Percentiles rank a stretch among this genome's conserved stretches.
These are phyloP conservation scores for Uloborus plumipes DNA, from an alignment of 2,888 invertebrate species.

Conservation along the genomic window DNA sequence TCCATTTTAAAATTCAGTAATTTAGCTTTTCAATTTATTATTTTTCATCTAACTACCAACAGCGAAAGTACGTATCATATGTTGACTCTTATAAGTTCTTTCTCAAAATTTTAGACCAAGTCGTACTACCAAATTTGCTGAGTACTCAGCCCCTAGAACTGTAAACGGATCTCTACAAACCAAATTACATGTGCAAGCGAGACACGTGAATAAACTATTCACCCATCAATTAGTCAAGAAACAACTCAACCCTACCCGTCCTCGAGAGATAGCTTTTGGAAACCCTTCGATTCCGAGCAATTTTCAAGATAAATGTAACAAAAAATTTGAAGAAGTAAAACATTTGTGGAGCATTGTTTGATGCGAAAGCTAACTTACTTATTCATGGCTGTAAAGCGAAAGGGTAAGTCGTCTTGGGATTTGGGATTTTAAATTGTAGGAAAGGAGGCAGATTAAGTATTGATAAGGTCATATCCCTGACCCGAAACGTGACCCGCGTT, in stretches of 20 bases:
- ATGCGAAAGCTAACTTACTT: conserved; percentile 1
- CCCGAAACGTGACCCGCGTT: conserved; percentile 46
- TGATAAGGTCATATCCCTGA: conserved; percentile 32
- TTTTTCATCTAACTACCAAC: too few species aligned
- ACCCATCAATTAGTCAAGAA: conserved; percentile 22
- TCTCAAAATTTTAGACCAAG: too few species aligned
- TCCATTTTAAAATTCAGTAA: too few species aligned
- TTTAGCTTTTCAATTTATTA: too few species aligned
- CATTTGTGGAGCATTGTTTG: too few species aligned
- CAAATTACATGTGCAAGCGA: background rate
- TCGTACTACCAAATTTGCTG: too few species aligned
- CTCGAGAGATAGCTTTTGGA: background rate
- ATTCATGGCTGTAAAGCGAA: conserved; percentile 4
- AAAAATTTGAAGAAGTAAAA: too few species aligned
- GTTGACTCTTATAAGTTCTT: too few species aligned
- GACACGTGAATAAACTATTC: conserved; percentile 2
- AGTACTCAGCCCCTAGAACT: too few species aligned
- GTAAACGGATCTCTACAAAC: too few species aligned
- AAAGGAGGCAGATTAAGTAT: conserved; percentile 8
- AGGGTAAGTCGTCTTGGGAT: background rate
- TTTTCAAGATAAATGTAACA: background rate
- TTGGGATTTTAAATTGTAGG: conserved; percentile 3
- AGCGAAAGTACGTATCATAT: too few species aligned
- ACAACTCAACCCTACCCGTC: conserved; percentile 28
- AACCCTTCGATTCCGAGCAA: conserved; percentile 4